Conservation (phyloP, 2,888 invertebrate species). For the Eledona agricola region DNA sequence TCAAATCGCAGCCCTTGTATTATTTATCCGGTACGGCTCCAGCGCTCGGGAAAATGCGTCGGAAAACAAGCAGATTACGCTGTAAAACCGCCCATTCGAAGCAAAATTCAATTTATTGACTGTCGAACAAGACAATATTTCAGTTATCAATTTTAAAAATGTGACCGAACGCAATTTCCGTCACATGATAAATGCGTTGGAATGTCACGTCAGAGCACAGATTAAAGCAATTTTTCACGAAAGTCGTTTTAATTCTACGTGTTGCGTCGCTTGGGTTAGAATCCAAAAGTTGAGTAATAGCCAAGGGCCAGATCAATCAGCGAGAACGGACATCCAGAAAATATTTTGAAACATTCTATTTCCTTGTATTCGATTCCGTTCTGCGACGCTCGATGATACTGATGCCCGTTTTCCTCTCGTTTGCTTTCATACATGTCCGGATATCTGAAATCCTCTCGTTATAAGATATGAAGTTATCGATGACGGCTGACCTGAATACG, state of each 20-base stretch:
- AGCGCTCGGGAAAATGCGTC: too few relatives aligned
- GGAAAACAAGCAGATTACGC: too few relatives aligned
- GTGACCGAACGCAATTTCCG: constrained; percentile 12
- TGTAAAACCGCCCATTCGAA: too few relatives aligned
- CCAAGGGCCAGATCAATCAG: constrained; percentile 77
- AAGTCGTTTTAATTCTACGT: too few relatives aligned
- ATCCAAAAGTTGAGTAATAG: constrained; percentile 45
- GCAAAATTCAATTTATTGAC: too few relatives aligned
- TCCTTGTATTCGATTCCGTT: constrained; percentile 57
- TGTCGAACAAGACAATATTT: too few relatives aligned
- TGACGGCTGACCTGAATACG: constrained; percentile 69
- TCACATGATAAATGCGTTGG: constrained; percentile 16
- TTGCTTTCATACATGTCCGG: constrained; percentile 3
- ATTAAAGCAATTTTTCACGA: constrained; percentile 9
- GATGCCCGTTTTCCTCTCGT: constrained; percentile 62
- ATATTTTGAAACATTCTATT: constrained; percentile 65
- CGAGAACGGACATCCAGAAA: constrained; percentile 73
- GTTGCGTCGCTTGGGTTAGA: too few relatives aligned
- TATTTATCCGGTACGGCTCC: too few relatives aligned
- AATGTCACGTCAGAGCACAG: constrained; percentile 5
- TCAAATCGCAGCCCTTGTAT: too few relatives aligned
- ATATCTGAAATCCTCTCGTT: constrained; percentile 24
- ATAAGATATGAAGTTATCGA: constrained; percentile 9
- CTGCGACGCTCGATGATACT: constrained; percentile 71
- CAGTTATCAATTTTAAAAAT: too few relatives aligned